A percentile compares a stretch with the other conserved stretches of the same genome.
phyloP scores from a whole-genome alignment of 2,888 invertebrate genomes.

The Pyrochroa serraticornis region DNA sequence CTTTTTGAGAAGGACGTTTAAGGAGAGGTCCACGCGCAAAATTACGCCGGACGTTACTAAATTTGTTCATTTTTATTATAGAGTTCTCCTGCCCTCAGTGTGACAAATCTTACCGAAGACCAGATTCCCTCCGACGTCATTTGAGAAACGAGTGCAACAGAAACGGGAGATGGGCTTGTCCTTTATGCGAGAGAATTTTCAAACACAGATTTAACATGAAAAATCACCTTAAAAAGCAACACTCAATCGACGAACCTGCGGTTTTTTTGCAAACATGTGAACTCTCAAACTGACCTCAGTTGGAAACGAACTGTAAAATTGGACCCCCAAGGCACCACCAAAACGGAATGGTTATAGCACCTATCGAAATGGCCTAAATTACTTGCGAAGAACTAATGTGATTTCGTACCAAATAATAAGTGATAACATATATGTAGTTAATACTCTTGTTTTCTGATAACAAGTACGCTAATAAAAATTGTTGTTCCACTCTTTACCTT shows the following conservation, averaged over 20 bases:
- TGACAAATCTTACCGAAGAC: constrained; percentile 54
- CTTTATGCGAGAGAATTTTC: constrained; percentile 54
- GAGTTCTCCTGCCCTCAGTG: constrained; percentile 48
- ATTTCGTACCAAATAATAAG: constrained; percentile 2
- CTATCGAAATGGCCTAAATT: no score
- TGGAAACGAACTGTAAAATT: no score
- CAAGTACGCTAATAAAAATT: constrained; percentile 2
- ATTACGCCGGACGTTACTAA: not conserved
- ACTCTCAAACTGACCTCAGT: no score
- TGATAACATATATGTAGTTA: not conserved
- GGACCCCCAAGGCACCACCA: no score
- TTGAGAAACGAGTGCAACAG: constrained; percentile 59
- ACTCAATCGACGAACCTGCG: constrained; percentile 4
- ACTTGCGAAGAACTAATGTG: no score
- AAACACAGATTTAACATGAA: constrained; percentile 57
- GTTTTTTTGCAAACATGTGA: no score
- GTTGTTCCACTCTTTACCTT: not conserved
- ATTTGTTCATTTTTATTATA: constrained; percentile 18
- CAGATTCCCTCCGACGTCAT: constrained; percentile 56
- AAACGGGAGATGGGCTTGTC: constrained; percentile 54
- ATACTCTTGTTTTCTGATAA: not conserved
- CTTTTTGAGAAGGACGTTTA: not conserved
- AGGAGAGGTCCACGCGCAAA: not conserved
- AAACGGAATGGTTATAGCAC: no score
- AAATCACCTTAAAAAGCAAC: constrained; percentile 44